Evolutionary conservation across 2,797 vertebrate species (phyloP).

Genomic region (Clarias pachynema): DNA sequence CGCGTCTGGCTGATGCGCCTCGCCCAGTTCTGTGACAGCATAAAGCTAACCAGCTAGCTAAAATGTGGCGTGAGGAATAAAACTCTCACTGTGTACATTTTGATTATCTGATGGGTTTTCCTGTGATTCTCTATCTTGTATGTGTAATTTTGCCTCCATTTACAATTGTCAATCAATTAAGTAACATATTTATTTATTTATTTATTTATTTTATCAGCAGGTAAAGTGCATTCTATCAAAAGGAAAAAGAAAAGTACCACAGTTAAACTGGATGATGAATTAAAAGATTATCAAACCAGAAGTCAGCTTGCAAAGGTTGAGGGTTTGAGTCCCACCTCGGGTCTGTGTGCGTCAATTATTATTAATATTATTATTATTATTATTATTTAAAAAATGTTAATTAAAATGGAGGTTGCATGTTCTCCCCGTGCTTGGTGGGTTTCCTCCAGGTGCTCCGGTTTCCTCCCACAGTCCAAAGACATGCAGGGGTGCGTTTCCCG

Average conservation of each 20-base stretch:
- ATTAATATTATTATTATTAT: too few relatives aligned
- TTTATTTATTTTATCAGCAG: not conserved
- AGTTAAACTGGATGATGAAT: not conserved
- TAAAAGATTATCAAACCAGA: not conserved
- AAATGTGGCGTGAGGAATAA: not conserved
- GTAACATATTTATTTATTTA: not conserved
- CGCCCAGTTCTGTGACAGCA: not conserved
- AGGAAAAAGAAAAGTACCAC: not conserved
- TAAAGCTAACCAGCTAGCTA: not conserved
- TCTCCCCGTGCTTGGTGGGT: too few relatives aligned
- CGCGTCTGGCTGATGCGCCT: too few relatives aligned
- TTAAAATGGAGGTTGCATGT: too few relatives aligned
- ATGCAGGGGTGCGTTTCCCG: too few relatives aligned
- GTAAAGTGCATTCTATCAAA: not conserved
- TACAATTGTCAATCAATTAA: not conserved
- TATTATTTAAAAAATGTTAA: too few relatives aligned
- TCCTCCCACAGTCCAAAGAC: too few relatives aligned
- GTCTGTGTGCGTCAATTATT: too few relatives aligned
- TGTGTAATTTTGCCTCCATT: not conserved
- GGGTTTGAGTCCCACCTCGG: too few relatives aligned
- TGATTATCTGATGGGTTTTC: not conserved
- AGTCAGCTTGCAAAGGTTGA: too few relatives aligned
- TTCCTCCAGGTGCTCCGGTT: too few relatives aligned
- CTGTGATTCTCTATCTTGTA: not conserved
- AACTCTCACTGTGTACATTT: not conserved